Evolutionary conservation across 2,888 invertebrate genomes (phyloP).

Genomic region (Dascillus cervinus): DNA sequence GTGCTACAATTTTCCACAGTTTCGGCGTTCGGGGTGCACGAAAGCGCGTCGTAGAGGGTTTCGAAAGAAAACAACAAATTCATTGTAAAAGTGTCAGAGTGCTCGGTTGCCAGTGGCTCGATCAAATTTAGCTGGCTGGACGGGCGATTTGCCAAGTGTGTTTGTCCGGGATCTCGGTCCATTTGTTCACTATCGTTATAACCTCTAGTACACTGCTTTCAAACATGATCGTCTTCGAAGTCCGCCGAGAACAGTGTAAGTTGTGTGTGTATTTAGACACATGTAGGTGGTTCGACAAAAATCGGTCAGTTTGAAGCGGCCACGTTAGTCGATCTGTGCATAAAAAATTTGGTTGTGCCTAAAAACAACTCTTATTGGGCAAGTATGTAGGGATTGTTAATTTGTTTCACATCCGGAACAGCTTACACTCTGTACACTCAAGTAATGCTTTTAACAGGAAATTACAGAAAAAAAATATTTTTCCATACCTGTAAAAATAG

Average conservation of each 20-base stretch:
- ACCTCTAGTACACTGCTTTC: slow-evolving; percentile 13
- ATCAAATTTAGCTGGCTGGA: slow-evolving; percentile 24
- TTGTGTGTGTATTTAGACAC: slow-evolving; percentile 11
- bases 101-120: slow-evolving; percentile 12
- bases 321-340: slow-evolving; percentile 3
- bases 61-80: no score
- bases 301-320: slow-evolving; percentile 8
- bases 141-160: slow-evolving; percentile 24
- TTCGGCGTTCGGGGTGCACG: no score
- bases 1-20: no score
- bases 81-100: no score
- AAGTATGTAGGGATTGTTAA: slow-evolving; percentile 14
- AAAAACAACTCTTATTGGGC: slow-evolving; percentile 4
- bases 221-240: slow-evolving; percentile 24
- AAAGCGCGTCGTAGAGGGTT: no score
- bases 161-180: slow-evolving; percentile 17
- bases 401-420: no score
- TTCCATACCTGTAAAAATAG: not conserved
- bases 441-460: no score
- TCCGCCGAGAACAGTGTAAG: slow-evolving; percentile 27
- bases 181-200: slow-evolving; percentile 19
- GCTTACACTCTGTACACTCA: no score
- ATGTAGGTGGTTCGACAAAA: slow-evolving; percentile 11
- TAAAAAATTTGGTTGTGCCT: not conserved
- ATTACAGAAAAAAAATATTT: no score